Evolutionary conservation across 2,113 vertebrate species (phyloP), one percentile per base, ranked within the genome.

Genomic region (Sigmodon hispidus): DNA sequence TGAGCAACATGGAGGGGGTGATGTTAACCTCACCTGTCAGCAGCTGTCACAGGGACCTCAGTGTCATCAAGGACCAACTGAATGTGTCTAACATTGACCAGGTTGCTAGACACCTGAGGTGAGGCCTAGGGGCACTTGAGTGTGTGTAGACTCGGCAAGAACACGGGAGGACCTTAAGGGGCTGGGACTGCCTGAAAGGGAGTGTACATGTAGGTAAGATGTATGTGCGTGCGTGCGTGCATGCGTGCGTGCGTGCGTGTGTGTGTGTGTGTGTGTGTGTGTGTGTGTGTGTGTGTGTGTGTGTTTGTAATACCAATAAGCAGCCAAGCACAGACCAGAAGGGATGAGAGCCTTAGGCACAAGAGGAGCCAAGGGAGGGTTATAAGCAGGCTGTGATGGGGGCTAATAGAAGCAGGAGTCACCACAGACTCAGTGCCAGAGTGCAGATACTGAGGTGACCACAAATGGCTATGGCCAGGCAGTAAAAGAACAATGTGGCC

Each of bases 31-130:
- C 77, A 48, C 86, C 95, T 89, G 91, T 80, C 76, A 94, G 91
- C 92, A 98, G 89, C 8, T 59, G 96, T 48, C 97, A 95, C 29
- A 98, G 98, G 24, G 98, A 99, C 93, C 97, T 99, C 48, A 96
- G 97, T 52, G 79, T 97, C 67, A 89, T 99, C 90, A 99, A 97
- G 93, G 98, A 98, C 93, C 98, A 98, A 48, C 97, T 99, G 94
- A 99, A 99, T 17, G 79, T 99, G 91, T 95, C 83, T 50, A 89
- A 98, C 95, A 98, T 99, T 80, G 98, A 99, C 48, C 97, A 98
- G 69, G 98, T 99, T 61, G 98, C 98, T n/a, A 59, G 96, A 19
- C 98, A 97, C 70, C 98, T 99, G 79, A 98, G 97, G 99, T 99
- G 91, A 99, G 98, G 92, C 67, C 67, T 22, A 43, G n/a, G 13